Base-by-base conservation (phyloP, 2,888 invertebrate species). In the Meandrusa payeni region DNA sequence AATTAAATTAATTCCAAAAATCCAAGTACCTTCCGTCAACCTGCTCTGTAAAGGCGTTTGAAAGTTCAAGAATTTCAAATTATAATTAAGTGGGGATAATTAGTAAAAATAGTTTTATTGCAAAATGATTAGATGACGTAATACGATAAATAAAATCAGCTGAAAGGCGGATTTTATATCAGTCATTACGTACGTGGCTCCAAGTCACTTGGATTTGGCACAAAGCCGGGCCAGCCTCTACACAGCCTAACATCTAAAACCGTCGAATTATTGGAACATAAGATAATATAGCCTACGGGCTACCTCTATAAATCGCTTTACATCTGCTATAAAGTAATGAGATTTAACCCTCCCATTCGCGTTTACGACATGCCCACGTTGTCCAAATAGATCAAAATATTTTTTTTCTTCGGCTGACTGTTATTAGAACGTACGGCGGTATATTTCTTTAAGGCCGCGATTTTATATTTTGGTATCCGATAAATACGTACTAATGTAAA, bases 251-350 rank as follows among this genome's bases (percentile, higher is more conserved):
- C 36, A 26, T 32, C 31, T 48, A 45, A 66, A 73, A 61, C 62
- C 64, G 58, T 59, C 67, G 69, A 81, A 78, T 82, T 80, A 82
- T 82, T 72, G 76, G 76, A 70, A 78, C 77, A 82, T 79, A 81
- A 79, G 79, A 72, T 77, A 80, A 81, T 79, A 82, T 75, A 69
- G 73, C 74, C 71, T 58, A 57, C 59, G 69, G 69, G 63, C 59
- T 68, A 74, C 78, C 79, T 69, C 75, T 62, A 80, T 80, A 82
- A 81, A 82, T 80, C 76, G 75, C 64, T 81, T 80, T 78, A 79
- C 80, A 78, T 81, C 77, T 76, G 70, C 81, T 69, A 80, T 83
- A 83, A 83, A 81, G 81, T 83, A 83, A 83, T 80, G 79, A 80
- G 79, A 80, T 86, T 83, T 80, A 81, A 76, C 81, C 82, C 76